Percentiles rank a stretch among this genome's conserved stretches.
phyloP scores from a whole-genome alignment of 30 jellyfish, hydroid and myxozoan genomes.

The Chironex yamaguchii region DNA sequence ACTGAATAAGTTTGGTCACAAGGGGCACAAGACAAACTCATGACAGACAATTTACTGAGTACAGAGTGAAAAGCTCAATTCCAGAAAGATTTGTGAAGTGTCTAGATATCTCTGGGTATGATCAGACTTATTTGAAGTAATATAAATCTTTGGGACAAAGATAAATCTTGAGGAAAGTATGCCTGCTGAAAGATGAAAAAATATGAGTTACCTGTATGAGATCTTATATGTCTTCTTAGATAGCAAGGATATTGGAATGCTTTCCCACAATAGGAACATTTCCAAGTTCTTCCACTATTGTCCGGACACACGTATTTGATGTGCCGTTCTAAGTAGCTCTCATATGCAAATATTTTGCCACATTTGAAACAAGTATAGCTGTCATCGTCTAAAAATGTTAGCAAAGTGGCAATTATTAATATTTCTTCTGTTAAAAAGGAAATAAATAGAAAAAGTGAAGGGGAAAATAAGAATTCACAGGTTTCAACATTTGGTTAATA shows the following conservation, averaged over 20 bases:
- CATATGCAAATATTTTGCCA: conserved; percentile 96
- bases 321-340: conserved; percentile 98
- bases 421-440: neutral
- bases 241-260: conserved; percentile 99
- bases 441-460: neutral
- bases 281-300: conserved; percentile 99
- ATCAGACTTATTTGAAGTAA: too few relatives aligned
- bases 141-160: too few relatives aligned
- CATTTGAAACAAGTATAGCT: conserved; percentile 97
- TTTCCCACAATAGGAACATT: conserved; percentile 96
- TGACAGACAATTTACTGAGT: too few relatives aligned
- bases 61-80: too few relatives aligned
- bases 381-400: conserved; percentile 77
- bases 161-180: too few relatives aligned
- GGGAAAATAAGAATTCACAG: neutral
- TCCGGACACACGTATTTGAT: conserved; percentile 98
- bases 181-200: too few relatives aligned
- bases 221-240: conserved; percentile 93
- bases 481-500: neutral
- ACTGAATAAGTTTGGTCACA: too few relatives aligned
- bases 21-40: too few relatives aligned
- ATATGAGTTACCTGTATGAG: conserved; percentile 95
- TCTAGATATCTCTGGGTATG: too few relatives aligned
- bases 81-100: too few relatives aligned
- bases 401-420: neutral